These are phyloP conservation scores for Rapana venosa DNA, from an alignment of 2,888 invertebrate species.

Conservation along the genomic window DNA sequence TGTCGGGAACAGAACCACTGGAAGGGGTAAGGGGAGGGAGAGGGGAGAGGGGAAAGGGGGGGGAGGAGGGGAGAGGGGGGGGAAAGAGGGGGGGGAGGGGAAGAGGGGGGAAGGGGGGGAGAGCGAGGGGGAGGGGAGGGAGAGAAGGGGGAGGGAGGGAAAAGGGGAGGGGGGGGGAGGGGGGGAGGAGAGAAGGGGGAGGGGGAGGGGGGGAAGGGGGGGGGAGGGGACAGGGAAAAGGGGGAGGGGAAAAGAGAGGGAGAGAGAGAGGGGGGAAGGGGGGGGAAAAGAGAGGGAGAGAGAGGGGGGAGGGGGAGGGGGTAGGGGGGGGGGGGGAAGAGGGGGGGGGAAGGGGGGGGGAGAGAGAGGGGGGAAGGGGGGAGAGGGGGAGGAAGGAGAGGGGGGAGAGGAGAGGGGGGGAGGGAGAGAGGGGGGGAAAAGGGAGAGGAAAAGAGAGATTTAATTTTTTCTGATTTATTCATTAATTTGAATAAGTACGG, in stretches of 20 bases:
- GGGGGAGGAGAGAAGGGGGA: background rate
- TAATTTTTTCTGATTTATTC: no score
- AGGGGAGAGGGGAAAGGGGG: background rate
- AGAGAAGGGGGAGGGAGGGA: constrained; percentile 7
- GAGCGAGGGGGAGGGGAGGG: no score
- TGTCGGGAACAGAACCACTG: background rate
- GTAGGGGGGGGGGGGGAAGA: background rate
- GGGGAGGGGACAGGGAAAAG: background rate
- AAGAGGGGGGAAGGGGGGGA: background rate
- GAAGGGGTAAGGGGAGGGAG: background rate
- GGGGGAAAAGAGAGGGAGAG: background rate
- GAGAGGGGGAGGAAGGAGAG: background rate
- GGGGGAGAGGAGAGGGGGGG: background rate
- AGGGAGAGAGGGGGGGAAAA: background rate
- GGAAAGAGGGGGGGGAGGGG: background rate
- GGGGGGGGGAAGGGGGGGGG: background rate
- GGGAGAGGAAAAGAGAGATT: background rate
- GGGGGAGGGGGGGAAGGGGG: background rate
- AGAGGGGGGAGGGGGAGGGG: no score
- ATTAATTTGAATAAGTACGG: no score
- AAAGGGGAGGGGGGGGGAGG: no score
- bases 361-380: background rate
- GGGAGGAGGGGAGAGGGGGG: background rate
- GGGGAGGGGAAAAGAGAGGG: constrained; percentile 7
- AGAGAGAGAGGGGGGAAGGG: constrained; percentile 22